Evolutionary conservation across 2,888 invertebrate genomes (phyloP), one percentile per base, ranked within the genome.

Genomic region (Timandra comae): DNA sequence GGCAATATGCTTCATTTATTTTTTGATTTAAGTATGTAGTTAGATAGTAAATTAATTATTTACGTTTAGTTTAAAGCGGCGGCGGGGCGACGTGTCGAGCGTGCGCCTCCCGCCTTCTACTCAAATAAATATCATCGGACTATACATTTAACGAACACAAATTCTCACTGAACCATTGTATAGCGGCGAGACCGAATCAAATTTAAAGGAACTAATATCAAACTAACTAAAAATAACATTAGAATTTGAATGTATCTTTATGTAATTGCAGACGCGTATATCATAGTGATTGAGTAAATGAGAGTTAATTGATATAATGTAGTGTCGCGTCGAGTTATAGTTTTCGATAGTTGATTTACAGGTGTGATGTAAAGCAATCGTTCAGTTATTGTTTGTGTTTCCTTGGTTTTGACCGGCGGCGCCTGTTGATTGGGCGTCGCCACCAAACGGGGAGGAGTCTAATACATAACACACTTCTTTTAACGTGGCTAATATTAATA

Each of bases 11-110:
- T 64, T 61, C 50, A 52, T 56, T 52, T 59, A 48, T 61, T n/a
- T n/a, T n/a, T 68, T 62, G 48, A 40, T 56, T 63, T 68, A 70
- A 66, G 62, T 24, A 24, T 24, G 24, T 74, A 72, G 71, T 72
- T 76, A 75, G 74, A 71, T 77, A 74, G 71, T 62, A 44, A 71
- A 77, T 72, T 64, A 65, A 69, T 70, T 44, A 58, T 56, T 57
- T 48, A 37, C 35, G 38, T 35, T 27, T 25, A 33, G 31, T 21
- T 29, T 7, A 22, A 33, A 25, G 29, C 30, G 9, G 27, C 29
- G 35, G 27, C 25, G 30, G 9, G 27, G 26, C 24, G 39, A 9
- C 31, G 31, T 25, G 27, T 10, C 13, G 34, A 25, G 27, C 30
- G 19, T 9, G n/a, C 35, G 13, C 7, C 9, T 12, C 13, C 8